Conservation (phyloP, 1,140 invertebrate species). For the Caenorhabditis briggsae region DNA sequence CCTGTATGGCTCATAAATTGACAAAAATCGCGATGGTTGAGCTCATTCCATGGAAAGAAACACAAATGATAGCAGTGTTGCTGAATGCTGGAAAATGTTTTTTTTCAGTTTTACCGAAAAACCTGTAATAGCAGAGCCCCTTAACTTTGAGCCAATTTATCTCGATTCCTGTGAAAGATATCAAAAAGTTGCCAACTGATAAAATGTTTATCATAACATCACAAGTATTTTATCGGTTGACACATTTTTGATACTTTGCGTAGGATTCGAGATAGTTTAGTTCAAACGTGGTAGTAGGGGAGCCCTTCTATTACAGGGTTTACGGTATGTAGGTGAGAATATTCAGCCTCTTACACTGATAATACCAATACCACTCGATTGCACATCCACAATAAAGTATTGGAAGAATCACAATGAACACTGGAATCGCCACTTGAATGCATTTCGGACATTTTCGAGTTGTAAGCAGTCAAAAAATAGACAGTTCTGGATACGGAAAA, state of each 20-base stretch:
- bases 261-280: no score
- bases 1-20: not conserved
- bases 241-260: no score
- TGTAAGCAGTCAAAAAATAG: not conserved
- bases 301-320: no score
- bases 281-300: no score
- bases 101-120: no score
- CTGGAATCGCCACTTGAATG: slow-evolving; percentile 12
- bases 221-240: no score
- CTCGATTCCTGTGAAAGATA: no score
- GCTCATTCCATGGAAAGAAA: not conserved
- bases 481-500: slow-evolving; percentile 1
- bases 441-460: not conserved
- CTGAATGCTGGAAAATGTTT: not conserved
- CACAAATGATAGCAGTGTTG: not conserved
- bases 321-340: no score
- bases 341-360: not conserved
- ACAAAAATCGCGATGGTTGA: not conserved
- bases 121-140: no score
- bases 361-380: not conserved
- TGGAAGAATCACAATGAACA: not conserved
- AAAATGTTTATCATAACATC: no score
- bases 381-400: not conserved
- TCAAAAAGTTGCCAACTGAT: no score
- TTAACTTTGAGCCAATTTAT: no score